These are phyloP conservation scores for Stichodactyla helianthus DNA, from an alignment of 64 coral and sea anemone genomes.

Conservation along the genomic window DNA sequence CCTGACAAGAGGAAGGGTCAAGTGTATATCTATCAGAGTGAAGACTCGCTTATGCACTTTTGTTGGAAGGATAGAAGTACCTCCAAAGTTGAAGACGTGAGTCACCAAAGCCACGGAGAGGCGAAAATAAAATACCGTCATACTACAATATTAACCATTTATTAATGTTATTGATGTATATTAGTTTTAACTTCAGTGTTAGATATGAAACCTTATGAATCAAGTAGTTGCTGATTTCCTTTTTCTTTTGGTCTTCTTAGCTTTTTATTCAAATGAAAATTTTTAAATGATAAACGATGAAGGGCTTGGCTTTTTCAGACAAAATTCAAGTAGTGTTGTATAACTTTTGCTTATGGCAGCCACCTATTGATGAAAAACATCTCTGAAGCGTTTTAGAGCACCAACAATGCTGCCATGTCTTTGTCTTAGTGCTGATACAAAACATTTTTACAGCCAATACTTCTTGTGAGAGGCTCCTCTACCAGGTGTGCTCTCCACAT, in stretches of 20 bases:
- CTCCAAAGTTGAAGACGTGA: slow-evolving; percentile 92
- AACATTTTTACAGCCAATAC: too few species aligned
- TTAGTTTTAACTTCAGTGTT: neutral
- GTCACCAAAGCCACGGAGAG: slow-evolving; percentile 5
- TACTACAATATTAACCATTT: neutral
- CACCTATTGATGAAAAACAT: too few species aligned
- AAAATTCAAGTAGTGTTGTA: neutral
- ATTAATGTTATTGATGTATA: neutral
- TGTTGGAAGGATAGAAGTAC: slow-evolving; percentile 94
- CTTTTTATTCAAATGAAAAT: neutral
- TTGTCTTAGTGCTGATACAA: too few species aligned
- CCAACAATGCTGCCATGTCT: too few species aligned
- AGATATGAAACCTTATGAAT: neutral
- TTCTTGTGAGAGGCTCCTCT: too few species aligned
- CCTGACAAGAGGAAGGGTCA: slow-evolving; percentile 91
- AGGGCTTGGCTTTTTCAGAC: neutral
- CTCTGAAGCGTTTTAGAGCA: too few species aligned
- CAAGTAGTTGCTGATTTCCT: neutral
- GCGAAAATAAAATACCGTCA: neutral
- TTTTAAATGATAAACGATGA: neutral
- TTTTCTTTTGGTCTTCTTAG: neutral
- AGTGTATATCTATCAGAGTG: slow-evolving; percentile 98
- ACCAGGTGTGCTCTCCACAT: too few species aligned
- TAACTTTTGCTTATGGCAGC: too few species aligned
- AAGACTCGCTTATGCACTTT: slow-evolving; percentile 97